Base-by-base conservation (phyloP, 2,888 invertebrate genomes). In the Megaustenia siamemsis region DNA sequence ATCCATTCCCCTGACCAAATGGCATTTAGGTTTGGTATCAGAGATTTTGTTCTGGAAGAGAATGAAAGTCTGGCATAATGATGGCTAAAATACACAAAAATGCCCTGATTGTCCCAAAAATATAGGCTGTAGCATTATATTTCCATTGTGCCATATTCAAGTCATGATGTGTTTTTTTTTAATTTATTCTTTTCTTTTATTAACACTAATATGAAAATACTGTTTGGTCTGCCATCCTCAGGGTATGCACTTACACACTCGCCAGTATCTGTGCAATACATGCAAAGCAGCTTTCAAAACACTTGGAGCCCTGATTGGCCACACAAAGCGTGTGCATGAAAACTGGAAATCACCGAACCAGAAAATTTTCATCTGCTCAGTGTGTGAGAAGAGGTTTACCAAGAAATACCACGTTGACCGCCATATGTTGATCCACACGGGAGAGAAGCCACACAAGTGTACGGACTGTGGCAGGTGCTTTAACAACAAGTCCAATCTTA, bases 271-370 rank as follows among this genome's bases (percentile, higher is more conserved):
- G 71, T 93, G 92, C 87, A 92, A 91, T 84, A 90, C 90, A 10
- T 93, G 92, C 88, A 92, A 92, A 84, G 91, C 92, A 86, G 92
- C 92, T 63, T 93, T 93, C 87, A 93, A 93, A 88, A 93, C 92
- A n/a, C 90, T 92, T 5, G 88, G 89, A 68, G 92, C 92, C 35
- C 87, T 93, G 85, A 93, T 93, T 87, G 92, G 92, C 32, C 92
- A 93, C 85, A 92, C 92, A n/a, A 92, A 92, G 86, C 88, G 92
- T 53, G 92, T 93, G 15, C 92, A 93, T 82, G 92, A 93, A 81
- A 91, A 92, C 56, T 92, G 92, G 92, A 92, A 92, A 73, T 92
- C 92, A 12, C 92, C 92, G n/a, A 93, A 93, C 83, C 92, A 93
- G 86, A 92, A 92, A 86, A 92, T 92, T 86, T 93, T 93, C 82